phyloP scores from a whole-genome alignment of 2,888 invertebrate species.

The Cosmopolites sordidus region DNA sequence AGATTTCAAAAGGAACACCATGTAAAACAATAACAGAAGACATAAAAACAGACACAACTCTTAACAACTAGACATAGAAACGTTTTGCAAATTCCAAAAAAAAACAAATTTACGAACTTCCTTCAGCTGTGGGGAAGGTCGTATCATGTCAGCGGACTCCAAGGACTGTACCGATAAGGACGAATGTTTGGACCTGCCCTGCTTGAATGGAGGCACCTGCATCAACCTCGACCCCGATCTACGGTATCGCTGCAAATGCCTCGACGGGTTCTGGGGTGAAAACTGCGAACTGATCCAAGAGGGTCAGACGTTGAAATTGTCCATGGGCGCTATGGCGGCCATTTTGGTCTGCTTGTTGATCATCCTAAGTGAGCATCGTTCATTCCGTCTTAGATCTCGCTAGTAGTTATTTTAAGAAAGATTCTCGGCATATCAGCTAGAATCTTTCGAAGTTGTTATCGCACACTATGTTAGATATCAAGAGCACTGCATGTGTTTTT shows the following conservation, averaged over 20 bases:
- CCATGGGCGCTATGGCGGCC: slow-evolving; percentile 95
- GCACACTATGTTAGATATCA: too few relatives aligned
- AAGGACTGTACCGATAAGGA: slow-evolving; percentile 94
- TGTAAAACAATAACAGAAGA: too few relatives aligned
- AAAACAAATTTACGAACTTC: too few relatives aligned
- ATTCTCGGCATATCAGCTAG: not conserved
- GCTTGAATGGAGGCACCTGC: slow-evolving; percentile 89
- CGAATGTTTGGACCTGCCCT: slow-evolving; percentile 91
- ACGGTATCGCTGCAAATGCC: slow-evolving; percentile 83
- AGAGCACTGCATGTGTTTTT: too few relatives aligned
- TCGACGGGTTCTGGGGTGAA: slow-evolving; percentile 89
- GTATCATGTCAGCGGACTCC: slow-evolving; percentile 82
- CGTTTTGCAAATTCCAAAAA: too few relatives aligned
- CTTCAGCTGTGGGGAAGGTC: slow-evolving; percentile 87
- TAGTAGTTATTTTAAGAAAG: not conserved
- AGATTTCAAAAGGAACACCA: too few relatives aligned
- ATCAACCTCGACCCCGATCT: slow-evolving; percentile 86
- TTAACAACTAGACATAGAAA: too few relatives aligned
- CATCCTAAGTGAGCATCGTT: slow-evolving; percentile 84
- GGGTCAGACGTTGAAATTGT: slow-evolving; percentile 90
- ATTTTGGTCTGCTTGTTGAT: slow-evolving; percentile 96
- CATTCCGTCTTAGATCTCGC: not conserved
- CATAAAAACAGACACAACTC: too few relatives aligned
- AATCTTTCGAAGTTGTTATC: too few relatives aligned
- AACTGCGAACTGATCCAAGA: slow-evolving; percentile 92